A percentile compares a stretch with the other conserved stretches of the same genome.
These are phyloP conservation scores for Pedetes capensis DNA, from an alignment of 2,113 vertebrate species.

Conservation along the genomic window DNA sequence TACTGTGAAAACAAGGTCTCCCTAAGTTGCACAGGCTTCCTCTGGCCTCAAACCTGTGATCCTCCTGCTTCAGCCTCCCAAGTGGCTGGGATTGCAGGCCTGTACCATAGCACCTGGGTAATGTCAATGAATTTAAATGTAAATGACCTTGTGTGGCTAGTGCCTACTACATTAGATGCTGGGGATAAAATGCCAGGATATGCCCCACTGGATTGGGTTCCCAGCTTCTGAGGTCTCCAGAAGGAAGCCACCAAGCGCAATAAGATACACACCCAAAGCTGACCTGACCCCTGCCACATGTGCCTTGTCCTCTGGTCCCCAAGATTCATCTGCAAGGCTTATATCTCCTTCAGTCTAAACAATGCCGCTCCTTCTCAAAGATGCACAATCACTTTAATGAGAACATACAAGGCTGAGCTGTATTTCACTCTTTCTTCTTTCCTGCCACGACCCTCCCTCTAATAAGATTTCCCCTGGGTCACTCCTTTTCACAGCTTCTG, in stretches of 20 bases:
- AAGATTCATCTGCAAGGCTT: background rate
- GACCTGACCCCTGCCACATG: background rate
- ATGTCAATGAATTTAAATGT: background rate
- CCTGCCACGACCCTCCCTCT: slow-evolving; percentile 13
- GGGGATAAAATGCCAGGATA: fast-evolving
- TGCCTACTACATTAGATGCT: background rate
- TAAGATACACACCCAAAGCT: background rate
- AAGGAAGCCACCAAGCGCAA: background rate
- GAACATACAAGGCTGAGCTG: background rate
- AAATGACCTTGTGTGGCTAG: background rate
- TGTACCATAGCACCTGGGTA: too few species aligned
- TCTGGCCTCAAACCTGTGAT: too few species aligned
- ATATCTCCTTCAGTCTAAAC: background rate
- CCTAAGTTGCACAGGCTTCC: too few species aligned
- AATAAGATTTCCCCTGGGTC: background rate
- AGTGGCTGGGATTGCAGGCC: too few species aligned
- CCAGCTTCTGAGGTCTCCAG: background rate
- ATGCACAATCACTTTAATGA: background rate
- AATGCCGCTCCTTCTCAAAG: background rate
- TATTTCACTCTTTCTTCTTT: background rate
- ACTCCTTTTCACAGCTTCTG: background rate
- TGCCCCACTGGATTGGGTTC: fast-evolving
- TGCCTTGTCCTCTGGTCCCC: background rate
- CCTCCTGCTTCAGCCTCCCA: too few species aligned
- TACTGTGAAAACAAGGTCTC: too few species aligned